Evolutionary conservation across 2,797 vertebrate genomes (phyloP).

Genomic region (Allobates femoralis): DNA sequence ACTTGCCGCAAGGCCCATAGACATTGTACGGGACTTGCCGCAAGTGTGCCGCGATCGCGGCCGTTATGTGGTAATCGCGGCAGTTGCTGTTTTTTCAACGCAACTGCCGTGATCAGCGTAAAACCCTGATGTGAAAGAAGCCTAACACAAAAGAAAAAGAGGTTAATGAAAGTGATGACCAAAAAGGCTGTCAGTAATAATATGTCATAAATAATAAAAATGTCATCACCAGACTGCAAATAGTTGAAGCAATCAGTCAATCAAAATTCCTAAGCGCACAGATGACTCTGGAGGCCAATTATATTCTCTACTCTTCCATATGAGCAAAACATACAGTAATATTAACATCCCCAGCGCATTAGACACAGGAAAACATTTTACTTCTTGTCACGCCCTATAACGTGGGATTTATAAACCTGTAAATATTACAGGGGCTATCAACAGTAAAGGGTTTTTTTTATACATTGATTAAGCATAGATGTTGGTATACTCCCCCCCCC

Average conservation of each 20-base stretch:
- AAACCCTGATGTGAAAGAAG: no score
- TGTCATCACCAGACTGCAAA: constrained; percentile 5
- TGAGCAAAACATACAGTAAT: constrained; percentile 13
- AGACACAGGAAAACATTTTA: neutral
- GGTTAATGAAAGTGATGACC: neutral
- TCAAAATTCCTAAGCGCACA: constrained; percentile 18
- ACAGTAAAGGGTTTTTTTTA: no score
- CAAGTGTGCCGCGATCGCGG: no score
- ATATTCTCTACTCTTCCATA: neutral
- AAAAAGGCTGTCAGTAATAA: neutral
- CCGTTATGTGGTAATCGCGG: no score
- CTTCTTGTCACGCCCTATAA: neutral
- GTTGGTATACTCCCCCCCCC: no score
- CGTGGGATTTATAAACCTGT: no score
- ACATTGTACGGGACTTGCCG: no score
- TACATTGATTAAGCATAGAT: no score
- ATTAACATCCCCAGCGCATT: neutral
- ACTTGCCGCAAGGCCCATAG: no score
- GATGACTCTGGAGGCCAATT: constrained; percentile 21
- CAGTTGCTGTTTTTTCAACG: no score
- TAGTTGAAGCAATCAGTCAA: neutral
- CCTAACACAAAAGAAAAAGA: neutral
- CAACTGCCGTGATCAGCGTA: no score
- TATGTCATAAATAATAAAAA: neutral
- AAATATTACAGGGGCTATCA: no score